phyloP scores from a whole-genome alignment of 2,888 invertebrate species.

The Zootermopsis nevadensis region DNA sequence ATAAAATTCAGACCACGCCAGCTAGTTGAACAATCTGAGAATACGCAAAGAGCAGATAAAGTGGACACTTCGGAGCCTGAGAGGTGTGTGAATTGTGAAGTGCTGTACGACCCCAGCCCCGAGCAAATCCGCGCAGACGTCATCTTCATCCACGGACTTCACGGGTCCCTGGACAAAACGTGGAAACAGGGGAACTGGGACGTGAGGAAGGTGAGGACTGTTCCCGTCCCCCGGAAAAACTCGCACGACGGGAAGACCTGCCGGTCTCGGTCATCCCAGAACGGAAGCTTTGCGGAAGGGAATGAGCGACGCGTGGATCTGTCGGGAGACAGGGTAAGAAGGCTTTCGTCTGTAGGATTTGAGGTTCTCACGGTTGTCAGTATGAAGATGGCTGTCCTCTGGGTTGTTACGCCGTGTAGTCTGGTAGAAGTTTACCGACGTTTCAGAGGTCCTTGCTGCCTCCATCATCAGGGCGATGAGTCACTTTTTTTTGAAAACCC shows the following conservation, averaged over 20 bases:
- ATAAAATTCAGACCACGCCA: slow-evolving; percentile 35
- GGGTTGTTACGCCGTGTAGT: too few species aligned
- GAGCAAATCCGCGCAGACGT: slow-evolving; percentile 69
- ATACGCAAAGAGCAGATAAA: background rate
- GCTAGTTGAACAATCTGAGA: background rate
- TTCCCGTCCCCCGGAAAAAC: slow-evolving; percentile 29
- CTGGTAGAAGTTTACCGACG: too few species aligned
- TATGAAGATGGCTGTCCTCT: too few species aligned
- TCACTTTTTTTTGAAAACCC: background rate
- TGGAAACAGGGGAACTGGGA: slow-evolving; percentile 84
- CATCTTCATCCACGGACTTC: slow-evolving; percentile 85
- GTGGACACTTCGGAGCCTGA: slow-evolving; percentile 56
- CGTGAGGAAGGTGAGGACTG: slow-evolving; percentile 28
- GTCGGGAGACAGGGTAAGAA: background rate
- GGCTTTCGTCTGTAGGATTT: background rate
- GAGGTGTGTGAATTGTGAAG: slow-evolving; percentile 61
- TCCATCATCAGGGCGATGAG: background rate
- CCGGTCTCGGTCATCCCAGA: background rate
- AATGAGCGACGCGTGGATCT: background rate
- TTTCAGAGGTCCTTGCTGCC: too few species aligned
- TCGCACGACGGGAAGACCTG: too few species aligned
- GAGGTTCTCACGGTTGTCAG: background rate
- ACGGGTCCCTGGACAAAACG: slow-evolving; percentile 81
- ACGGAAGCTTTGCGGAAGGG: background rate
- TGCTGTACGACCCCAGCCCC: slow-evolving; percentile 60